phyloP scores from a whole-genome alignment of 2,888 invertebrate species.

The Agrochola lota region DNA sequence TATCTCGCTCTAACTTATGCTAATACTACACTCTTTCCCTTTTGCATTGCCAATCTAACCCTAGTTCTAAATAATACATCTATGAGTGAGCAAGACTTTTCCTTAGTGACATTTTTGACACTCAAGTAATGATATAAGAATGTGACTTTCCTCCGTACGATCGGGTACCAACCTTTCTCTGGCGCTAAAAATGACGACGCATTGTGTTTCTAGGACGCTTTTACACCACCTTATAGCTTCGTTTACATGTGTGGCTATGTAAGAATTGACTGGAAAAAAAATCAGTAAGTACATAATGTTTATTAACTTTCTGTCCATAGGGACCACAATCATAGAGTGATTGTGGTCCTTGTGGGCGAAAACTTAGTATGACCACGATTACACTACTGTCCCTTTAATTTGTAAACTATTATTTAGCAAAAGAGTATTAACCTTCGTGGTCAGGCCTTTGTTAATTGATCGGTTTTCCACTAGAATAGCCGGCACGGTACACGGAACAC shows the following conservation, averaged over 20 bases:
- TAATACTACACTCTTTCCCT: too few species aligned
- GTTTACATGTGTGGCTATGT: neutral
- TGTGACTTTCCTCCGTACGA: too few species aligned
- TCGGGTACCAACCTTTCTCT: neutral
- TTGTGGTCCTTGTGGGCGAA: too few species aligned
- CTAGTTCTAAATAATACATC: too few species aligned
- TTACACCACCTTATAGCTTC: neutral
- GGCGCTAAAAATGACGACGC: neutral
- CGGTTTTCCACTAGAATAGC: conserved; percentile 74
- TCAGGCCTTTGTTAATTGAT: conserved; percentile 73
- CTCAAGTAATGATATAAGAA: conserved; percentile 7
- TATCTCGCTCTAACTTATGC: too few species aligned
- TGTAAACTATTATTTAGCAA: conserved; percentile 15
- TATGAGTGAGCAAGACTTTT: neutral
- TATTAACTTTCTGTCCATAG: neutral
- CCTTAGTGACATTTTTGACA: neutral
- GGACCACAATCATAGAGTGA: neutral
- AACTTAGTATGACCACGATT: too few species aligned
- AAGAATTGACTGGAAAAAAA: neutral
- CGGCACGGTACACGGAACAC: conserved; percentile 67
- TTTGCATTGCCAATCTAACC: too few species aligned
- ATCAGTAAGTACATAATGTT: neutral
- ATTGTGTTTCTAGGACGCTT: too few species aligned
- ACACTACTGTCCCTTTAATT: neutral
- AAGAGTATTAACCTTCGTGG: conserved; percentile 33